Evolutionary conservation across 1,140 invertebrate species (phyloP), one percentile per base, ranked within the genome.

Genomic region (Copidosoma floridanum): DNA sequence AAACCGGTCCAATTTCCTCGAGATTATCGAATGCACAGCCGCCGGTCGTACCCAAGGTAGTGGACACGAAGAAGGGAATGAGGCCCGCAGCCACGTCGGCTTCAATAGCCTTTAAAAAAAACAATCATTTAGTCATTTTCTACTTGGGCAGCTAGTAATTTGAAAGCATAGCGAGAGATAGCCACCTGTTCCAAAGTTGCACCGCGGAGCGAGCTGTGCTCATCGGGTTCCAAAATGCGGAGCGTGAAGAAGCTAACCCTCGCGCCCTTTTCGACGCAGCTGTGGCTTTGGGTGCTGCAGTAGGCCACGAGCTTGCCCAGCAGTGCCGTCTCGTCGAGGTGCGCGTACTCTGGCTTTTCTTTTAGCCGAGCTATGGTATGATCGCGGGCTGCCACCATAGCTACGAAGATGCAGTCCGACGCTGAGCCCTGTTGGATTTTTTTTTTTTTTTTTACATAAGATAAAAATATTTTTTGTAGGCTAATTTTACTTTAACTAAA

Each of bases 261-360:
- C 8, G 92, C 93, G 6, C 94, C 94, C 74, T 97, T 98, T 80
- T 98, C 93, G 1, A 96, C 90, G 70, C 91, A 95, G 0, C 93
- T 95, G 78, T 97, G 95, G 2, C 93, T 89, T 79, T 96, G 89
- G 48, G 87, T 86, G 18, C 83, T 89, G 65, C 86, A 88, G 60
- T 88, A 89, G 10, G 91, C 93, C 32, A 97, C 93, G n/a, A 97
- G 77, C 70, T 88, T 86, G 12, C 93, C 90, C 21, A 96, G 79
- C 62, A 95, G 86, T 1, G 86, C 84, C 3, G 89, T 90, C 63
- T 95, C 84, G 61, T 70, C 77, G 8, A 94, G 89, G 64, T 91
- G 91, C 41, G 41, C 75, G 60, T 78, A 66, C 76, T 65, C 79
- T 61, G 77, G 79, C 69, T 81, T 60, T 27, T 82, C 78, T 68